A percentile compares a stretch with the other conserved stretches of the same genome.
Conservation (phyloP, 1,140 invertebrate genomes). For the Himalopsyche phryganea region DNA sequence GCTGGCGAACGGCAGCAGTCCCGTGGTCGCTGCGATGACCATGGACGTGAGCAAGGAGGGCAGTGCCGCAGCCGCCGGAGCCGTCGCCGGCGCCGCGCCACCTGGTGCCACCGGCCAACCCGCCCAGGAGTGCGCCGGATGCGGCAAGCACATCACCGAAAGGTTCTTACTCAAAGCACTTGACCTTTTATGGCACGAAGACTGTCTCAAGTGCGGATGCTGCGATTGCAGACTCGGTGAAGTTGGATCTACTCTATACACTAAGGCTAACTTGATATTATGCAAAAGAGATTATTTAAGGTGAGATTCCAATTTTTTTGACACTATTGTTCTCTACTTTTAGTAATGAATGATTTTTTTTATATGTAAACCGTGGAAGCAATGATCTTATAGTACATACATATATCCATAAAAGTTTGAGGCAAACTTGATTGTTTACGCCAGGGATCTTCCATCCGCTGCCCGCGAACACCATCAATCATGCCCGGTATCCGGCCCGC, state of each 20-base stretch:
- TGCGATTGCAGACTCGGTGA: slow-evolving; percentile 96
- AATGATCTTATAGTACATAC: too few species aligned
- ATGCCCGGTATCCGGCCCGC: too few species aligned
- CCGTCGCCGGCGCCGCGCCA: slow-evolving; percentile 22
- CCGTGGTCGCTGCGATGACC: slow-evolving; percentile 41
- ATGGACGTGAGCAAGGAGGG: slow-evolving; percentile 52
- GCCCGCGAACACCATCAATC: too few species aligned
- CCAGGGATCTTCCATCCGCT: too few species aligned
- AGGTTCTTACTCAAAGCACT: slow-evolving; percentile 80
- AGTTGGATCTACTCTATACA: slow-evolving; percentile 95
- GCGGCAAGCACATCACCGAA: slow-evolving; percentile 82
- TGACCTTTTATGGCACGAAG: slow-evolving; percentile 96
- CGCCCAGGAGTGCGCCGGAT: slow-evolving; percentile 77
- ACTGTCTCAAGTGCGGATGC: slow-evolving; percentile 96
- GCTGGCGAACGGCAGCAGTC: slow-evolving; percentile 43
- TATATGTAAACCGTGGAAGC: too few species aligned
- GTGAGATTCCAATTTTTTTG: slow-evolving; percentile 49
- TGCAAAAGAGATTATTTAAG: slow-evolving; percentile 97
- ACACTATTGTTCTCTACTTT: too few species aligned
- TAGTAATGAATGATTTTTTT: too few species aligned
- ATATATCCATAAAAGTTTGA: too few species aligned
- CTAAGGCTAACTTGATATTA: slow-evolving; percentile 94
- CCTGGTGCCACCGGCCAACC: slow-evolving; percentile 46
- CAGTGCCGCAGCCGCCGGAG: slow-evolving; percentile 39
- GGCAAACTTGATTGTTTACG: too few species aligned